A percentile compares a stretch with the other conserved stretches of the same genome.
These are phyloP conservation scores for Pachyramphus minor DNA, from an alignment of 2,113 vertebrate genomes.

Conservation along the genomic window DNA sequence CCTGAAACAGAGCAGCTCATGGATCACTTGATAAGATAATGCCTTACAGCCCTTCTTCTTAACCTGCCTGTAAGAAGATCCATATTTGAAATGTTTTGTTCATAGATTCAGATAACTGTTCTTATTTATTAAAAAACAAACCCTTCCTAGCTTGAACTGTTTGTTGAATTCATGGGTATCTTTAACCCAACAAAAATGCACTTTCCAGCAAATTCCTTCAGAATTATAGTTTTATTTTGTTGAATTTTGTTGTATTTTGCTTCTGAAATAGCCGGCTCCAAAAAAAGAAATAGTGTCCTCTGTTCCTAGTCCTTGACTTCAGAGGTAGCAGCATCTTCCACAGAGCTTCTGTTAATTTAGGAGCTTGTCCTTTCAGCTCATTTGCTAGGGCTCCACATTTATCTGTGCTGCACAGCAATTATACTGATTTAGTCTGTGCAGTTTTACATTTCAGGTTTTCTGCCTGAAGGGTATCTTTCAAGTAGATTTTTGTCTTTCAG, in stretches of 20 bases:
- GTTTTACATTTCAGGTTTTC: neutral
- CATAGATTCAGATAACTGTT: neutral
- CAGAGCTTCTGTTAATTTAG: neutral
- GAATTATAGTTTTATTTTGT: neutral
- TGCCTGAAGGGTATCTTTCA: neutral
- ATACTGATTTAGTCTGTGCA: neutral
- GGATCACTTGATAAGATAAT: neutral
- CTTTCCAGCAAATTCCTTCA: neutral
- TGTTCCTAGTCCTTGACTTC: neutral
- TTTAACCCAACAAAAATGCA: neutral
- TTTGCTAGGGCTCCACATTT: neutral
- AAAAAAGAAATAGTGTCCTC: neutral
- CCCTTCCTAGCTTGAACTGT: neutral
- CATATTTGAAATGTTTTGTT: neutral
- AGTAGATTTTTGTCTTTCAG: neutral
- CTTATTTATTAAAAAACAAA: neutral
- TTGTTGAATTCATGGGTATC: neutral
- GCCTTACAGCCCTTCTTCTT: neutral
- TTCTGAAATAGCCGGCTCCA: neutral
- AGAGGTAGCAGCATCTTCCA: neutral
- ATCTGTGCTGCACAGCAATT: neutral
- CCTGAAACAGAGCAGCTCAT: neutral
- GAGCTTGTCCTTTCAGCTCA: neutral
- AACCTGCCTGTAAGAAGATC: neutral
- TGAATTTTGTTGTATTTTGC: neutral